Base-by-base conservation (phyloP, 2,888 invertebrate genomes). In the Latrodectus hesperus region DNA sequence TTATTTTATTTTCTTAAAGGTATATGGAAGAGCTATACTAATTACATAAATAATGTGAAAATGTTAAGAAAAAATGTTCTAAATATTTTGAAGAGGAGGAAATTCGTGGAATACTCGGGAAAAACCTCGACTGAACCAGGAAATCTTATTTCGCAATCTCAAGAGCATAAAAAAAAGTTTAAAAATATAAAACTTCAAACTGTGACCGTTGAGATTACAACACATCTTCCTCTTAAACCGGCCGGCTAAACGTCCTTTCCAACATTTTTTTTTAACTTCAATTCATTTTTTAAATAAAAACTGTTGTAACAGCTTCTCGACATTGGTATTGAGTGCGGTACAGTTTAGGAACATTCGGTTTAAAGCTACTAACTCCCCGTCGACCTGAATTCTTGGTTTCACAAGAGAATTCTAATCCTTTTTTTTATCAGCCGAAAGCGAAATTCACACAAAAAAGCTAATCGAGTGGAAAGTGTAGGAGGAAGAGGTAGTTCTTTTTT, bases 391-490 rank as follows among this genome's bases (percentile, higher is more conserved):
- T 77, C 76, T 17, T 51, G 49, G n/a, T 65, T 5, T 71, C 71
- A 6, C 49, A 10, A 1, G 71, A 11, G 51, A 71, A 71, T 71
- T 71, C 49, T 49, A 71, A 71, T 71, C 71, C 71, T 71, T 51
- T 71, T 71, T 71, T 49, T 71, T 38, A 38, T 4, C 4, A 38
- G 38, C 68, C 51, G 26, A 77, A 38, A 11, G 55, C 16, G 26
- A 55, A 75, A 75, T 38, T 38, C 38, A 38, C 60, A 75, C 55
- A 26, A 64, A 76, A 76, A 76, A 49, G 51, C 60, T 76, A 60
- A 71, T 79, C 38, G 71, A 17, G 71, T 79, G 71, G 71, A 79
- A 71, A 79, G 79, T 79, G 79, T 71, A 79, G 79, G 79, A 79
- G 79, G 79, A 79, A 79, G 70, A 38, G 11, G 16, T 12, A 22